Base-by-base conservation (phyloP, 1,140 invertebrate genomes). In the Lasioglossum albipes region DNA sequence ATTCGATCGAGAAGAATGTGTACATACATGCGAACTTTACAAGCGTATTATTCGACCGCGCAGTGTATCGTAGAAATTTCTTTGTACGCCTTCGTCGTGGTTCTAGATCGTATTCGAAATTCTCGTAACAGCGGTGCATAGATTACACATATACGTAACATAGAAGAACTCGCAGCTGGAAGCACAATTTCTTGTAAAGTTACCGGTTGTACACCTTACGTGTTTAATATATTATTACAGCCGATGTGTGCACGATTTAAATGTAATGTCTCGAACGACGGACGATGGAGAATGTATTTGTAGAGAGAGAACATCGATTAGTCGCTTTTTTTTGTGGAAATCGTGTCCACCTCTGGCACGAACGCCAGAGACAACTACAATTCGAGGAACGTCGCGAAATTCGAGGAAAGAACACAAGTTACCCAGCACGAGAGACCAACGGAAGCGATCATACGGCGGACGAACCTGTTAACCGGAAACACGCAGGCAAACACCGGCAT, bases 171-270 rank as follows among this genome's bases (percentile, higher is more conserved):
- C 57, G 7, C 57, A 59, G n/a, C 57, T 59, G 20, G 57, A 59
- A 59, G 57, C 57, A 59, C 57, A 59, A 59, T 59, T 59, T n/a
- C 57, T 59, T n/a, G 18, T 59, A 7, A 59, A 65, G 13, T 36
- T 36, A 64, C 22, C 6, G 20, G 18, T 41, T 41, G 18, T 65
- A 36, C 41, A 45, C 41, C 65, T 18, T 66, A 36, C 36, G 27
- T 75, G 20, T 75, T 80, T 16, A 69, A 69, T 41, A 79, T 41
- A 62, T 54, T 75, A 22, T 13, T 49, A 36, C 52, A 12, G 12
- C 6, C 9, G 57, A 59, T n/a, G 61, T 62, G 3, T 13, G 54
- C 66, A 45, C 10, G 45, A 49, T 49, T 49, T 49, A 49, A 49
- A 49, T 49, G 12, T 2, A 49, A 12, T 13, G 45, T 49, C 9